A percentile compares a stretch with the other conserved stretches of the same genome.
Evolutionary conservation across 2,113 vertebrate genomes (phyloP).

Genomic region (Thamnaconus septentrionalis): DNA sequence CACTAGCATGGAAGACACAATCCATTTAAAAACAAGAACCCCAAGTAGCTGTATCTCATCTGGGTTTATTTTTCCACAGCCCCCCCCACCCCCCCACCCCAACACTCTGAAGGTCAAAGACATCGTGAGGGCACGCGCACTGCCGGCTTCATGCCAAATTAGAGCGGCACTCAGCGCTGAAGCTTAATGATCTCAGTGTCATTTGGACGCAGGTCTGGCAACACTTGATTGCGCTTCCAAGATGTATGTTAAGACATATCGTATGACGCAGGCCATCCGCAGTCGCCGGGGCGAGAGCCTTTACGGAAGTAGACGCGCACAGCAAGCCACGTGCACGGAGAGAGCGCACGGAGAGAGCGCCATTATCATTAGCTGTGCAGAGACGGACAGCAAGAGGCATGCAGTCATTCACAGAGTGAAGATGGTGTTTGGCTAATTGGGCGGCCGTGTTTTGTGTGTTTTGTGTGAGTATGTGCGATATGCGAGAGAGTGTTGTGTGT

Average conservation of each 20-base stretch:
- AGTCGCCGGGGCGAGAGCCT: constrained; percentile 11
- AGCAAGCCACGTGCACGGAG: constrained; percentile 9
- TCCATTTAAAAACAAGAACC: too few relatives aligned
- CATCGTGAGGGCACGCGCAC: constrained; percentile 30
- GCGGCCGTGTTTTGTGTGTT: constrained; percentile 17
- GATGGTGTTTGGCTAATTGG: constrained; percentile 60
- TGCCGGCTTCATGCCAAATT: constrained; percentile 59
- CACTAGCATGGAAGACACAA: too few relatives aligned
- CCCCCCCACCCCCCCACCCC: too few relatives aligned
- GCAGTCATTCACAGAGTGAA: constrained; percentile 54
- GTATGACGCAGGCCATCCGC: constrained; percentile 47
- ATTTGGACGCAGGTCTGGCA: constrained; percentile 58
- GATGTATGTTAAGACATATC: constrained; percentile 50
- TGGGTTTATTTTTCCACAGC: too few relatives aligned
- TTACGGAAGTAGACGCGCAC: neutral
- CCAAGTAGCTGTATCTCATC: too few relatives aligned
- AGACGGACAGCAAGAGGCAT: constrained; percentile 60
- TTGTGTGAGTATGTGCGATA: constrained; percentile 11
- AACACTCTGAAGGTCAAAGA: constrained; percentile 60
- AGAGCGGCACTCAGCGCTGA: constrained; percentile 25
- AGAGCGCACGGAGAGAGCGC: constrained; percentile 18
- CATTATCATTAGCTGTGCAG: constrained; percentile 63
- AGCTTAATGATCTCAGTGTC: constrained; percentile 62
- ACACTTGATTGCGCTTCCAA: constrained; percentile 58
- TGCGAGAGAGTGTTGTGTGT: constrained; percentile 9